phyloP scores from a whole-genome alignment of 2,797 vertebrate genomes.

The Neosalanx taihuensis region DNA sequence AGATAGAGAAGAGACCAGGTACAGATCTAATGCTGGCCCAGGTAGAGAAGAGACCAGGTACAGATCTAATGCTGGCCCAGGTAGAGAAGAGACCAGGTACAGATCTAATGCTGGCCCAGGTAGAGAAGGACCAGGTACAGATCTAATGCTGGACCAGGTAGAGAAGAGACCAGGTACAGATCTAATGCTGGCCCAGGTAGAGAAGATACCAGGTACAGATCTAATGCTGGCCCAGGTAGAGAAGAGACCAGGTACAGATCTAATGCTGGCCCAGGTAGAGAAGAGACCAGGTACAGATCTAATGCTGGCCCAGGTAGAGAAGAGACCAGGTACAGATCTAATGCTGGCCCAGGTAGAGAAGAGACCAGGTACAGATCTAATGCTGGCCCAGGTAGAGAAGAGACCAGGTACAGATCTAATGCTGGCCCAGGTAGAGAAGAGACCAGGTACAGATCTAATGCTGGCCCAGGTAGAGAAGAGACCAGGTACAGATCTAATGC shows the following conservation, averaged over 20 bases:
- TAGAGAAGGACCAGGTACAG: slow-evolving; percentile 18
- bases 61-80: slow-evolving; percentile 18
- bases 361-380: slow-evolving; percentile 23
- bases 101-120: slow-evolving; percentile 16
- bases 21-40: slow-evolving; percentile 21
- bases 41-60: slow-evolving; percentile 10
- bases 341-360: slow-evolving; percentile 10
- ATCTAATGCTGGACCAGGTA: slow-evolving; percentile 8
- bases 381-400: slow-evolving; percentile 4
- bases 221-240: slow-evolving; percentile 11
- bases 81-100: slow-evolving; percentile 12
- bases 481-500: slow-evolving; percentile 22
- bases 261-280: slow-evolving; percentile 12
- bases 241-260: slow-evolving; percentile 17
- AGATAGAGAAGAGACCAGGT: not conserved
- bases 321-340: slow-evolving; percentile 16
- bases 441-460: slow-evolving; percentile 22
- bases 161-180: slow-evolving; percentile 19
- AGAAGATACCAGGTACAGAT: slow-evolving; percentile 17
- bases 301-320: slow-evolving; percentile 15
- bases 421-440: slow-evolving; percentile 5
- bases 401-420: slow-evolving; percentile 22
- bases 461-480: slow-evolving; percentile 4
- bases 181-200: slow-evolving; percentile 11
- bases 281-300: slow-evolving; percentile 16